A percentile compares a stretch with the other conserved stretches of the same genome.
Conservation (phyloP, 1,140 invertebrate species). For the Drosophila jambulina region DNA sequence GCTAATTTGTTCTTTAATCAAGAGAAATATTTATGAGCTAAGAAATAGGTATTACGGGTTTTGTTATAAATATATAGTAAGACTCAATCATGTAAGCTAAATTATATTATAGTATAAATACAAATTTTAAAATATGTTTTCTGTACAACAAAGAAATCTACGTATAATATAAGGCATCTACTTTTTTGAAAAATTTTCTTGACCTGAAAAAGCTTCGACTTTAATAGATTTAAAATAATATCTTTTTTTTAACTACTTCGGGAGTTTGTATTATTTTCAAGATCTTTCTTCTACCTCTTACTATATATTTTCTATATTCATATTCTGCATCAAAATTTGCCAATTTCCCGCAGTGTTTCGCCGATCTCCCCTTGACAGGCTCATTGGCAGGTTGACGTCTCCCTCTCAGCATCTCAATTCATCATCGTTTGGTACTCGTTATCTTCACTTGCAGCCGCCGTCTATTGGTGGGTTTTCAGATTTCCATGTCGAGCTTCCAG, state of each 20-base stretch:
- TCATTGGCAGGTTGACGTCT: conserved; percentile 45
- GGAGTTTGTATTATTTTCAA: not conserved
- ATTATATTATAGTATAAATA: not conserved
- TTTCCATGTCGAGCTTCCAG: conserved; percentile 53
- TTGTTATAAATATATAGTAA: too few relatives aligned
- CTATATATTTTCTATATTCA: not conserved
- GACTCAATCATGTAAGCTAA: not conserved
- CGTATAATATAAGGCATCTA: not conserved
- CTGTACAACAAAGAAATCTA: not conserved
- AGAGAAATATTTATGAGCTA: not conserved
- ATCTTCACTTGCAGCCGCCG: conserved; percentile 29
- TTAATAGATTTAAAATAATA: not conserved
- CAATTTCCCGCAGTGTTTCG: conserved; percentile 11
- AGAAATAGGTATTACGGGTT: too few relatives aligned
- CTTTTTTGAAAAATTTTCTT: not conserved
- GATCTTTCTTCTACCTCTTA: not conserved
- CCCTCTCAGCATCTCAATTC: conserved; percentile 35
- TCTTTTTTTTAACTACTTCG: not conserved
- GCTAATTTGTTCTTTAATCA: not conserved
- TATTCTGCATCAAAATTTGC: not conserved
- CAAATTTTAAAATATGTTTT: not conserved
- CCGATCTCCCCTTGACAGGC: conserved; percentile 5
- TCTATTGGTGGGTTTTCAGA: conserved; percentile 29
- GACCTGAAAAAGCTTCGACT: not conserved
- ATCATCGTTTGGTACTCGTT: conserved; percentile 51